Evolutionary conservation across 2,113 vertebrate species (phyloP), one percentile per base, ranked within the genome.

Genomic region (Excalfactoria chinensis): DNA sequence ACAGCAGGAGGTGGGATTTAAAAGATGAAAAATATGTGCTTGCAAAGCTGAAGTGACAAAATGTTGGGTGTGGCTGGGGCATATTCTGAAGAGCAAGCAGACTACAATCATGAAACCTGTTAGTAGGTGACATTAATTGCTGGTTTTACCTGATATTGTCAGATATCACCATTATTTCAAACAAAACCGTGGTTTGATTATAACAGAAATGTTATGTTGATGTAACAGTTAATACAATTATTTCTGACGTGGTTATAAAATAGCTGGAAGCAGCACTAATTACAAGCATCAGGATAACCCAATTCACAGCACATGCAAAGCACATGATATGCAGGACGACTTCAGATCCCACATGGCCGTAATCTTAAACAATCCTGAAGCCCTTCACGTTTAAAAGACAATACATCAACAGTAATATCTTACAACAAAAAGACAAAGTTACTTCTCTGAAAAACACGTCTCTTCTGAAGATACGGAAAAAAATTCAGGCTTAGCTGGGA

Each of bases 111-210:
- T 90, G 79, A 91, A 96, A 97, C 94, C 73, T 13, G 68, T 98
- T 97, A 98, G 97, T 96, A 96, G 40, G 92, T 95, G 97, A 97
- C 95, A 97, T 96, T 97, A 97, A 97, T 96, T 94, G 62, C 92
- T 92, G 74, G 77, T 49, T 97, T 95, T 95, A 97, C 91, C 91
- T 93, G 74, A 79, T 89, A 90, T 18, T 88, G 72, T 93, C 93
- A 97, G 89, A 87, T 63, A 96, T 91, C 75, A 71, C 71, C 74
- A 93, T 74, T 28, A 84, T 90, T 96, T 96, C 93, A 76, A 89
- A 96, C 79, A 86, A 92, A 96, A 93, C 71, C 60, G 72, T 83
- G 90, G 82, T 87, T 89, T 63, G 87, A 83, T 82, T 95, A 60
- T 68, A 96, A 94, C 83, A 93, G 95, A 88, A 93, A 95, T 92